A percentile compares a stretch with the other conserved stretches of the same genome.
Evolutionary conservation across 2,888 invertebrate species (phyloP).

Genomic region (Drosophila mimetica): DNA sequence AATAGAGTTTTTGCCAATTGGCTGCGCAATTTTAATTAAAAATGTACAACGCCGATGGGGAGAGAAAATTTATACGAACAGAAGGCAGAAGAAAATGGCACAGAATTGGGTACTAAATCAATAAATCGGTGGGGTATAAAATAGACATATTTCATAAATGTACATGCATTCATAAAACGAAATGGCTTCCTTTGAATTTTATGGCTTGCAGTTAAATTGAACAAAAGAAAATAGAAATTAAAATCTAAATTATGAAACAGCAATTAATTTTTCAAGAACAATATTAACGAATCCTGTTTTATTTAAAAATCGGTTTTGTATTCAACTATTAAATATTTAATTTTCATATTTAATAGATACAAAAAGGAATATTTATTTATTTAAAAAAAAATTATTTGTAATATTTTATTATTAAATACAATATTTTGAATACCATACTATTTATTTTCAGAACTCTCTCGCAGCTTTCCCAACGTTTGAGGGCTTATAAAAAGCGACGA

Average conservation of each 20-base stretch:
- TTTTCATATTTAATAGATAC: too few species aligned
- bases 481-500: conserved; percentile 68
- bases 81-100: background rate
- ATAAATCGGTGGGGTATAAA: conserved; percentile 24
- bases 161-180: background rate
- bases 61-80: background rate
- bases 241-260: too few species aligned
- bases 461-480: conserved; percentile 66
- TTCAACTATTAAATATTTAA: too few species aligned
- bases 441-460: conserved; percentile 70
- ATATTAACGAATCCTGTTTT: too few species aligned
- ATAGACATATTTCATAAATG: conserved; percentile 17
- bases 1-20: conserved; percentile 60
- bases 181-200: background rate
- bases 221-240: background rate
- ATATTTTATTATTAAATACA: too few species aligned
- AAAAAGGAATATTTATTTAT: too few species aligned
- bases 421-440: too few species aligned
- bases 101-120: conserved; percentile 18
- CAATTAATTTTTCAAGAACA: too few species aligned
- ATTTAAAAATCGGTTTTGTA: too few species aligned
- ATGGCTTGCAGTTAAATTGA: background rate
- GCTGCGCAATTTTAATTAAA: conserved; percentile 68
- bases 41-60: conserved; percentile 23
- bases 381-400: too few species aligned